Conservation (phyloP, 2,113 vertebrate genomes). For the Odontophorus gujanensis region DNA sequence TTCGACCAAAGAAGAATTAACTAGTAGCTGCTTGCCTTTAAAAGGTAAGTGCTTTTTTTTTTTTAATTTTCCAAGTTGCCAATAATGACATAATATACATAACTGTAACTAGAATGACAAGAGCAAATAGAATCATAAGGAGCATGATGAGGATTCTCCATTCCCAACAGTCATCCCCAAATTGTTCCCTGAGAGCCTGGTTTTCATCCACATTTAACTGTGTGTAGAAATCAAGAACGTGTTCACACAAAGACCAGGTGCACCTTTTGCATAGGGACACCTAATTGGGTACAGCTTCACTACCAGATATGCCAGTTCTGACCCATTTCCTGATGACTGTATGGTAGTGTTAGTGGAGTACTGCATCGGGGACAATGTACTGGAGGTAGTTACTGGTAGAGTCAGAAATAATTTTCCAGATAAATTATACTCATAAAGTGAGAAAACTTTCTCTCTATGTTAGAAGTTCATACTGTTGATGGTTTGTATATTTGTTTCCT, state of each 20-base stretch:
- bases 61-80: neutral
- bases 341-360: rapidly evolving
- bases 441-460: neutral
- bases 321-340: neutral
- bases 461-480: neutral
- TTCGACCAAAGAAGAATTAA: neutral
- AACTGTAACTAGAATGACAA: neutral
- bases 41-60: neutral
- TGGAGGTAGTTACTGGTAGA: neutral
- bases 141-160: neutral
- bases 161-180: neutral
- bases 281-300: neutral
- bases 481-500: neutral
- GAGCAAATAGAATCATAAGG: neutral
- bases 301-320: neutral
- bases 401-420: neutral
- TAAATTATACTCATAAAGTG: neutral
- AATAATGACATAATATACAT: neutral
- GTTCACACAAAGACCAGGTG: neutral
- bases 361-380: neutral
- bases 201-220: conserved; percentile 10
- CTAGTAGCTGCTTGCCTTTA: neutral
- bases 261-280: neutral
- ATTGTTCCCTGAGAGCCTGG: neutral
- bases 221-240: neutral